phyloP scores from a whole-genome alignment of 2,797 vertebrate genomes.

The Lepilemur ruficaudatus region DNA sequence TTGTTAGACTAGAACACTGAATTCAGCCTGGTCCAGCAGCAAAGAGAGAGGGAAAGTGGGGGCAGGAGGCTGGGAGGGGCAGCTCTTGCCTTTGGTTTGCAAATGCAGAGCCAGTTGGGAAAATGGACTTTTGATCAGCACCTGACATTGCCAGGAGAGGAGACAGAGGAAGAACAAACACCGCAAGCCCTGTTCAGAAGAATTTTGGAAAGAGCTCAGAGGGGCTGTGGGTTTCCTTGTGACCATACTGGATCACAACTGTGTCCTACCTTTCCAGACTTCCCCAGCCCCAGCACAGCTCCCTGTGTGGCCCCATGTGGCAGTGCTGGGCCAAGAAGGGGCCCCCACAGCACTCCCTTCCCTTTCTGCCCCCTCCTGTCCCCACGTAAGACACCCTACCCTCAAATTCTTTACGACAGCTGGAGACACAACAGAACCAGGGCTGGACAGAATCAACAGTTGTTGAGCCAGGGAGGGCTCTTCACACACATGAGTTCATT shows the following conservation, averaged over 20 bases:
- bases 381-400: neutral
- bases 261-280: neutral
- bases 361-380: neutral
- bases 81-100: neutral
- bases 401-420: neutral
- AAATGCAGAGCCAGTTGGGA: neutral
- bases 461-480: neutral
- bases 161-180: neutral
- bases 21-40: neutral
- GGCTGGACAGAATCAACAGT: neutral
- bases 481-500: neutral
- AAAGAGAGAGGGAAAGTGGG: neutral
- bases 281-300: neutral
- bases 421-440: neutral
- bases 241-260: neutral
- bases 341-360: neutral
- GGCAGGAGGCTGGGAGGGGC: neutral
- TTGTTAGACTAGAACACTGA: neutral
- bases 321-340: neutral
- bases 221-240: neutral
- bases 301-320: neutral
- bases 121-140: neutral
- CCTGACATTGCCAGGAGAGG: neutral
- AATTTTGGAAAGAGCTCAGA: neutral
- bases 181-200: neutral